These are phyloP conservation scores for Rhynchonycteris naso DNA, from an alignment of 2,797 vertebrate species.

Conservation along the genomic window DNA sequence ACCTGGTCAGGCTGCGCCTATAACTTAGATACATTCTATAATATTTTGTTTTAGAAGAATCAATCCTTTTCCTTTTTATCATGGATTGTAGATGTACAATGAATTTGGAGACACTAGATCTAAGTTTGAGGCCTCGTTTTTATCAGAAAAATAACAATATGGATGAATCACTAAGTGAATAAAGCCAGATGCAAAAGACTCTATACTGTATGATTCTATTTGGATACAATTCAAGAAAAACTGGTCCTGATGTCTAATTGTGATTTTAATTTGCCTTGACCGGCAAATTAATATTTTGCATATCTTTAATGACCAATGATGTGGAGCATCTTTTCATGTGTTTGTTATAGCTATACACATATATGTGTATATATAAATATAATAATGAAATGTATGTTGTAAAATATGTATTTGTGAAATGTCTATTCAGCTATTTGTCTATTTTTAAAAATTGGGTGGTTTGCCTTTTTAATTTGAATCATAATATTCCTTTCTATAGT, in stretches of 20 bases:
- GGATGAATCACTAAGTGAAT: background rate
- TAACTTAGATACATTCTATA: background rate
- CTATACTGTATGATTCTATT: background rate
- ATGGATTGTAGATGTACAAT: background rate
- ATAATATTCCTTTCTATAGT: background rate
- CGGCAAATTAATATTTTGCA: too few species aligned
- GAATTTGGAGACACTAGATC: background rate
- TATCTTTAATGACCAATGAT: background rate
- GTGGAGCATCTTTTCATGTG: background rate
- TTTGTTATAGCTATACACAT: background rate
- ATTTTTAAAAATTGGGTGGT: background rate
- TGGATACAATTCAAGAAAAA: background rate
- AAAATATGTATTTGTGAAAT: background rate
- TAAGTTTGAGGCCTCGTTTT: background rate
- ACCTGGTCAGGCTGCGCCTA: too few species aligned
- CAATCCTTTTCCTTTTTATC: background rate
- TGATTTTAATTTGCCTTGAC: too few species aligned
- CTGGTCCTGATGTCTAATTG: background rate
- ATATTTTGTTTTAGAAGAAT: background rate
- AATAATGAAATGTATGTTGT: background rate
- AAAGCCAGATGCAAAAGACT: background rate
- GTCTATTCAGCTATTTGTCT: background rate
- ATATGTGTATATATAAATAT: background rate
- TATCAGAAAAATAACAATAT: background rate
- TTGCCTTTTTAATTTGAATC: background rate